Base-by-base conservation (phyloP, 1,140 invertebrate species). In the Nephotettix cincticeps region DNA sequence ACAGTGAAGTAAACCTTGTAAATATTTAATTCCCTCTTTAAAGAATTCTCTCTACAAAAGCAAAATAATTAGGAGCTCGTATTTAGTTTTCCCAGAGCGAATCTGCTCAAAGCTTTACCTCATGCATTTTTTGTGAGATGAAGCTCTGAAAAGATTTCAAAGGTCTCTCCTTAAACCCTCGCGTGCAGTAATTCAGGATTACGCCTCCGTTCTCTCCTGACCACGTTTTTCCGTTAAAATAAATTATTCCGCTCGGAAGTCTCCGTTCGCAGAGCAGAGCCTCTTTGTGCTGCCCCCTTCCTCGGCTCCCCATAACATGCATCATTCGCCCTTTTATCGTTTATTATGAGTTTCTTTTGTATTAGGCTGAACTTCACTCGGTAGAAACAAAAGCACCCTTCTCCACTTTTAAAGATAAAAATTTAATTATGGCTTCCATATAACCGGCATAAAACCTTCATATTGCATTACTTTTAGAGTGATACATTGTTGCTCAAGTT, bases 301-400 rank as follows among this genome's bases (percentile, higher is more conserved):
- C 56, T 61, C 56, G 3, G 56, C 25, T 51, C 47, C 23, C 56
- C 56, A 61, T 61, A 11, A 61, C 27, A 61, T 61, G 56, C 56
- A 61, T 61, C 56, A 29, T 61, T 61, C 56, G n/a, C 56, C 56
- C 56, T 61, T 61, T 61, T 61, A 61, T 61, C 56, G 56, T 61
- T 61, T 61, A n/a, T 27, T 61, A 61, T 61, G 56, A 61, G 56
- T 29, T 61, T 61, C 56, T 61, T 61, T 61, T 61, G 56, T 61
- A 61, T 29, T 23, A 11, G n/a, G 25, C 56, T 14, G 3, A 23
- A 28, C 56, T 14, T 23, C 56, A 61, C 6, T 21, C 27, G 56
- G 23, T 36, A 9, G 21, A 61, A 61, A 61, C 56, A 61, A 61
- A 61, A 29, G 11, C 56, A 21, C 56, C 13, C 56, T 61, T 23